These are phyloP conservation scores for Dicroscelio sp. DNA, from an alignment of 2,888 invertebrate species.

Conservation along the genomic window DNA sequence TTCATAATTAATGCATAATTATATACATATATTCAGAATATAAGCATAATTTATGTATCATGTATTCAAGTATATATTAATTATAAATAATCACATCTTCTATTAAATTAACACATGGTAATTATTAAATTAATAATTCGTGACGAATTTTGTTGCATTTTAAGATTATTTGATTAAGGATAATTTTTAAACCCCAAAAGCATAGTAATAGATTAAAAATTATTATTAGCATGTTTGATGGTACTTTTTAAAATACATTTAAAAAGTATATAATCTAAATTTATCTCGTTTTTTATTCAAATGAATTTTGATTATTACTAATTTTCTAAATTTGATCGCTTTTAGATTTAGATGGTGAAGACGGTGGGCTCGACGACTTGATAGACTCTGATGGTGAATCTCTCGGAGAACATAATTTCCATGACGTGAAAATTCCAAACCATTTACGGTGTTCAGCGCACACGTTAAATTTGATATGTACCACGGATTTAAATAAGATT, in stretches of 20 bases:
- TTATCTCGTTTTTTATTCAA: background rate
- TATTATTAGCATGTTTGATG: background rate
- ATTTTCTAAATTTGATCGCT: background rate
- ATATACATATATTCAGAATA: too few species aligned
- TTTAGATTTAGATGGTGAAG: background rate
- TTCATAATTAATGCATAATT: too few species aligned
- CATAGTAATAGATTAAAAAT: background rate
- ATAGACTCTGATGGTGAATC: background rate
- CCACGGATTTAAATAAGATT: background rate
- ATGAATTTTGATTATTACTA: background rate
- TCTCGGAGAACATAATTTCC: background rate
- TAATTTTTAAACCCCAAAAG: too few species aligned
- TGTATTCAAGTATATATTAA: too few species aligned
- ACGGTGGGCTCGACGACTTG: background rate
- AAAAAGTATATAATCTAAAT: background rate
- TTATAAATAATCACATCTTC: too few species aligned
- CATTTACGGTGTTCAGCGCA: background rate
- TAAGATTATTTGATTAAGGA: too few species aligned
- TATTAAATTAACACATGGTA: too few species aligned
- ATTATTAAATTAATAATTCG: too few species aligned
- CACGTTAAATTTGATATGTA: background rate
- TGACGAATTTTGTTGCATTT: too few species aligned
- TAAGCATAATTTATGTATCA: too few species aligned
- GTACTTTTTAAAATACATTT: background rate
- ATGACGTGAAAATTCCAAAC: background rate